Evolutionary conservation across 2,113 vertebrate species (phyloP).

Genomic region (Leucopsar rothschildi): DNA sequence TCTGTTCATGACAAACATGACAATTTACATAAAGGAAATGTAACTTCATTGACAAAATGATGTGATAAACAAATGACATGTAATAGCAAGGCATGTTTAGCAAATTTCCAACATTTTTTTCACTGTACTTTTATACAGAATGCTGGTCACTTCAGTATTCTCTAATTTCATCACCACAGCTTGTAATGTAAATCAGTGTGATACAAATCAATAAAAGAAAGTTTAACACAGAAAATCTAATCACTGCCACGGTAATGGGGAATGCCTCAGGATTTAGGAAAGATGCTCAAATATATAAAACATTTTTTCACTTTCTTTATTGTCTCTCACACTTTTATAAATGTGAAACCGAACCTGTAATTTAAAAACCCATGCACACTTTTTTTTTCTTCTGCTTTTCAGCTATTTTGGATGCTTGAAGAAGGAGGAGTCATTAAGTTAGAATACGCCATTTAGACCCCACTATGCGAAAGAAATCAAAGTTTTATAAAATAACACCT

Average conservation of each 20-base stretch:
- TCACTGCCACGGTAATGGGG: neutral
- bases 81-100: neutral
- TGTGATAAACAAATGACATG: neutral
- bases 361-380: neutral
- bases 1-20: neutral
- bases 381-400: neutral
- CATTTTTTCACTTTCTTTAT: neutral
- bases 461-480: neutral
- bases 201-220: neutral
- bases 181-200: neutral
- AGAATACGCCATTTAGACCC: neutral
- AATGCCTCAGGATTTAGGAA: neutral
- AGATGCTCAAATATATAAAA: neutral
- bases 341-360: neutral
- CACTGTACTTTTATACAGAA: neutral
- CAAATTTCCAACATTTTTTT: neutral
- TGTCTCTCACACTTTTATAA: neutral
- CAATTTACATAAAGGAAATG: neutral
- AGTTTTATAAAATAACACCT: neutral
- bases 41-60: neutral
- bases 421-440: neutral
- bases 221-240: neutral
- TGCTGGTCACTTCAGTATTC: neutral
- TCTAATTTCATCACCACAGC: neutral
- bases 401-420: neutral